These are phyloP conservation scores for Mesorhabditis sp. DNA, from an alignment of 2,888 invertebrate species.

Conservation along the genomic window DNA sequence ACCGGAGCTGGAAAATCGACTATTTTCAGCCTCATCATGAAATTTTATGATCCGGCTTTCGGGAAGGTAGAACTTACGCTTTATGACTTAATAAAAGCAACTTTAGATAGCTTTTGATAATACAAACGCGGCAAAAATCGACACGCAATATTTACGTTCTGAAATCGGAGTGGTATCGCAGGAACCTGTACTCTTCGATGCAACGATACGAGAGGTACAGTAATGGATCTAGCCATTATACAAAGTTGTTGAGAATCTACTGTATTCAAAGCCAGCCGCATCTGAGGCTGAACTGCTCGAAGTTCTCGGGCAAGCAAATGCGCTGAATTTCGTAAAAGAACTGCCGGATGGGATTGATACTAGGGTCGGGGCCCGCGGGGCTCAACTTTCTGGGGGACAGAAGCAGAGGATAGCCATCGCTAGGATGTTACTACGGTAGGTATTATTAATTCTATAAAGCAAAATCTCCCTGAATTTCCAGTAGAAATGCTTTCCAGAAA, in stretches of 20 bases:
- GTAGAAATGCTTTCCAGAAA: not conserved
- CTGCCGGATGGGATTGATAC: not conserved
- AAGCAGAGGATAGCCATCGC: conserved; percentile 4
- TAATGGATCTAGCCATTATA: not conserved
- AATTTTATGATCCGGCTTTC: not conserved
- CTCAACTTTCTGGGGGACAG: conserved; percentile 2
- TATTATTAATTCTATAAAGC: not conserved
- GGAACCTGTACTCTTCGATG: not conserved
- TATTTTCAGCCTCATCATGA: not conserved
- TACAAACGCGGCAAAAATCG: not conserved
- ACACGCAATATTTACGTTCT: not conserved
- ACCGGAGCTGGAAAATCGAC: not conserved
- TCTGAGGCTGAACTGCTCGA: not conserved
- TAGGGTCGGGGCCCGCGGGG: not conserved
- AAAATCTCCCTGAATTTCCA: not conserved
- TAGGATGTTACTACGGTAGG: not conserved
- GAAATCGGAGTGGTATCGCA: not conserved
- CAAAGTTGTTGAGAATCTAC: not conserved
- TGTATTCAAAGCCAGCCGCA: not conserved
- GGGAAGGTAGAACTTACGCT: not conserved
- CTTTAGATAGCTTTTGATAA: not conserved
- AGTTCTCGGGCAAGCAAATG: not conserved
- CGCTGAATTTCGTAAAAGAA: not conserved
- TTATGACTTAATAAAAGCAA: not conserved
- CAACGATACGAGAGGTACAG: not conserved